These are phyloP conservation scores for Sus scrofa DNA, from an alignment of 2,113 vertebrate genomes.

Conservation along the genomic window DNA sequence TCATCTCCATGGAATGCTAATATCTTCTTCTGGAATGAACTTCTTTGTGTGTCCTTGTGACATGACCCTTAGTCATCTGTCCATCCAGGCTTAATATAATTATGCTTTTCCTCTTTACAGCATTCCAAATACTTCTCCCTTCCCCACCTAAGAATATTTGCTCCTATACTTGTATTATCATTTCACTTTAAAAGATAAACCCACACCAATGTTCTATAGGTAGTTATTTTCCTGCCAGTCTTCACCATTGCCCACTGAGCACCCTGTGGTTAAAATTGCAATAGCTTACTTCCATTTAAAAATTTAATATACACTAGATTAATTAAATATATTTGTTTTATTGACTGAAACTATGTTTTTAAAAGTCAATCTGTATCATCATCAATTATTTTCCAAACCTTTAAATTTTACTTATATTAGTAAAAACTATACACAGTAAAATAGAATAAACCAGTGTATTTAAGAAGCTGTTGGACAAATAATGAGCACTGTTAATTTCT, in stretches of 20 bases:
- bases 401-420: background rate
- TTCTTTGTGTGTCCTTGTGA: background rate
- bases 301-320: background rate
- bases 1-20: background rate
- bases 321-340: slow-evolving; percentile 19
- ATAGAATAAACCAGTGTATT: background rate
- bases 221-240: background rate
- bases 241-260: background rate
- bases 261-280: background rate
- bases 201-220: too few species aligned
- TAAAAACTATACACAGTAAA: background rate
- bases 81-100: background rate
- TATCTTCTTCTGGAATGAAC: background rate
- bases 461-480: background rate
- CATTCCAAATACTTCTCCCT: background rate
- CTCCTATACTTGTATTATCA: background rate
- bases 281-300: background rate
- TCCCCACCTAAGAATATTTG: background rate
- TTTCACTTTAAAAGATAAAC: slow-evolving; percentile 9
- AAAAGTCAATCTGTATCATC: slow-evolving; percentile 45
- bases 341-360: background rate
- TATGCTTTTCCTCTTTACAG: background rate
- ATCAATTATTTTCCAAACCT: background rate
- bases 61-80: background rate
- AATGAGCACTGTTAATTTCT: background rate